Evolutionary conservation across 2,797 vertebrate species (phyloP).

Genomic region (Sebastolobus altivelis): DNA sequence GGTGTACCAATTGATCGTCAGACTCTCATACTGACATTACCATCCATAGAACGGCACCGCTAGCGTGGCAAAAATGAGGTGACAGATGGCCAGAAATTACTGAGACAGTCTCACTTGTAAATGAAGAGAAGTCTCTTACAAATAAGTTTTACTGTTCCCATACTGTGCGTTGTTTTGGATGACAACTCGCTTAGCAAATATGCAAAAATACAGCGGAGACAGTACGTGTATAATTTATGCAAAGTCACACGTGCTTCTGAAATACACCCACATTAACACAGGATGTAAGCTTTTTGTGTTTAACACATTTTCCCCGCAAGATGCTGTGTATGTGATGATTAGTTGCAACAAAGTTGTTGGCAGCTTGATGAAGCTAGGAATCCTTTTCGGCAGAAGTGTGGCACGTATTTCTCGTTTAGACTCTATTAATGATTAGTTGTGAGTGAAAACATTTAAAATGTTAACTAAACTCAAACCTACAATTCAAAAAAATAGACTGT

Average conservation of each 20-base stretch:
- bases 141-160: background rate
- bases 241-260: conserved; percentile 11
- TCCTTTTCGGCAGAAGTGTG: background rate
- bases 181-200: conserved; percentile 20
- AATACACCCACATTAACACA: background rate
- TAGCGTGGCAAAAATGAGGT: background rate
- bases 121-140: conserved; percentile 17
- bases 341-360: background rate
- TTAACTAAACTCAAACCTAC: background rate
- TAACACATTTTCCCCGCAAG: background rate
- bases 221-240: background rate
- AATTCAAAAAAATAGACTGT: conserved; percentile 2
- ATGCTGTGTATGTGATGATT: conserved; percentile 20
- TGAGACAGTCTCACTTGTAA: conserved; percentile 5
- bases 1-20: background rate
- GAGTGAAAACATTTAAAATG: background rate
- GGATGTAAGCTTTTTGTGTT: background rate
- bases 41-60: background rate
- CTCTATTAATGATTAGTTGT: conserved; percentile 5
- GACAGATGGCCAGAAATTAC: conserved; percentile 25
- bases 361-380: background rate
- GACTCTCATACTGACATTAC: background rate
- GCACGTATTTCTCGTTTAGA: background rate
- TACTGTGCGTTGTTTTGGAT: background rate
- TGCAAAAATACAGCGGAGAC: background rate